Evolutionary conservation across 1,140 invertebrate genomes (phyloP).

Genomic region (Ooceraea biroi): DNA sequence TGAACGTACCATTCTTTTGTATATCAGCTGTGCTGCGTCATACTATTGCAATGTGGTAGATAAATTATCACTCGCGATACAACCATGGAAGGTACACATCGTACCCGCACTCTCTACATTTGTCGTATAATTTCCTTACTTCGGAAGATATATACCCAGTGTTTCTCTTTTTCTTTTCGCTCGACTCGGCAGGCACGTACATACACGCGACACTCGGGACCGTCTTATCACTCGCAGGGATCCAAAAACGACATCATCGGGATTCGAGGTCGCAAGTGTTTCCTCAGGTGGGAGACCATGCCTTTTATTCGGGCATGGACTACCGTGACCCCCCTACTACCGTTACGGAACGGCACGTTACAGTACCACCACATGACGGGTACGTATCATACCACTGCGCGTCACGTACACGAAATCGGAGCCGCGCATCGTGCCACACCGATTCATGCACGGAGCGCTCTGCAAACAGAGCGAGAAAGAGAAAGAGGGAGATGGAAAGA

Average conservation of each 20-base stretch:
- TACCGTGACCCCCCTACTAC: slow-evolving; percentile 27
- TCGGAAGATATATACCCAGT: background rate
- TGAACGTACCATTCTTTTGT: background rate
- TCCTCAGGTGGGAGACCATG: slow-evolving; percentile 34
- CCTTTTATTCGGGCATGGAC: slow-evolving; percentile 41
- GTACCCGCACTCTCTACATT: background rate
- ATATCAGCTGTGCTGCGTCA: background rate
- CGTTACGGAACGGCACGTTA: slow-evolving; percentile 8
- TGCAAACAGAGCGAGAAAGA: background rate
- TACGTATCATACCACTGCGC: slow-evolving; percentile 28
- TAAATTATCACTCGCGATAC: slow-evolving; percentile 25
- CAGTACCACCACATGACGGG: slow-evolving; percentile 2
- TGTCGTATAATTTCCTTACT: background rate
- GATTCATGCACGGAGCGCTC: slow-evolving; percentile 13
- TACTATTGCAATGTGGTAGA: background rate
- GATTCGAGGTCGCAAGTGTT: slow-evolving; percentile 3
- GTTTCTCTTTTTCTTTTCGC: too few relatives aligned
- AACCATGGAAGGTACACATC: background rate
- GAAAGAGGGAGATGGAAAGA: background rate
- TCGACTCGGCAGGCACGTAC: background rate
- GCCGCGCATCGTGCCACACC: slow-evolving; percentile 5
- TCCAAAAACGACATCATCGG: slow-evolving; percentile 12
- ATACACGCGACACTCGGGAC: too few relatives aligned
- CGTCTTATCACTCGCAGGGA: slow-evolving; percentile 35
- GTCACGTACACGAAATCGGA: slow-evolving; percentile 21